These are phyloP conservation scores for Elymnias hypermnestra DNA, from an alignment of 1,140 invertebrate genomes.

Conservation along the genomic window DNA sequence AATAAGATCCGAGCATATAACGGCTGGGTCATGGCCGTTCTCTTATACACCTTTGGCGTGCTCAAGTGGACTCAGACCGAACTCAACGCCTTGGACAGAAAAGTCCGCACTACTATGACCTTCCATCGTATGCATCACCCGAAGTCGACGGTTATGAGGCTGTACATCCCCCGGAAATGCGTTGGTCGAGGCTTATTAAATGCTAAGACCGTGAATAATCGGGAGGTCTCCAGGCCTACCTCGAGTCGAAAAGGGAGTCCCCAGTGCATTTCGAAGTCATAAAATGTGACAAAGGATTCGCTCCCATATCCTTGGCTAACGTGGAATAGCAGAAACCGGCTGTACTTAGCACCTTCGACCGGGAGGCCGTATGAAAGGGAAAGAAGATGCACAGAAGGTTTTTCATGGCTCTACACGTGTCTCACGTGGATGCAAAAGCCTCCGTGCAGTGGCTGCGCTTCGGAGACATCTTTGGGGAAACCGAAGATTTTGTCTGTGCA, in stretches of 20 bases:
- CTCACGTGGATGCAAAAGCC: not conserved
- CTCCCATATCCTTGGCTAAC: conserved; percentile 1
- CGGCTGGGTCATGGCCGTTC: not conserved
- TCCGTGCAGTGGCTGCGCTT: not conserved
- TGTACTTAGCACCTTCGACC: not conserved
- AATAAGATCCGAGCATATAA: conserved; percentile 5
- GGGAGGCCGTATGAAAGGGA: not conserved
- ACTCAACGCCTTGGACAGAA: conserved; percentile 10
- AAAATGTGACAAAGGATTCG: conserved; percentile 1
- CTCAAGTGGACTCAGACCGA: conserved; percentile 13
- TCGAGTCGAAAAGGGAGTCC: not conserved
- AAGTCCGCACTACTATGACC: conserved; percentile 14
- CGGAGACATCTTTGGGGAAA: too few species aligned
- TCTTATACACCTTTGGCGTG: conserved; percentile 12
- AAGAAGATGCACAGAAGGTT: conserved; percentile 1
- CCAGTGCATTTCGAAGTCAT: not conserved
- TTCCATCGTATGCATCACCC: conserved; percentile 12
- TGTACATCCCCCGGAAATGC: conserved; percentile 5
- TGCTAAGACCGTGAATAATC: conserved; percentile 2
- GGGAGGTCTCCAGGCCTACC: not conserved
- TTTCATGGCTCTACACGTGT: not conserved
- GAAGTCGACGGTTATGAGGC: conserved; percentile 6
- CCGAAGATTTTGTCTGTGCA: too few species aligned
- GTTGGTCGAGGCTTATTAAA: not conserved
- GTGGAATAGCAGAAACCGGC: conserved; percentile 1